Evolutionary conservation across 2,888 invertebrate genomes (phyloP), one percentile per base, ranked within the genome.

Genomic region (Watsonalla binaria): DNA sequence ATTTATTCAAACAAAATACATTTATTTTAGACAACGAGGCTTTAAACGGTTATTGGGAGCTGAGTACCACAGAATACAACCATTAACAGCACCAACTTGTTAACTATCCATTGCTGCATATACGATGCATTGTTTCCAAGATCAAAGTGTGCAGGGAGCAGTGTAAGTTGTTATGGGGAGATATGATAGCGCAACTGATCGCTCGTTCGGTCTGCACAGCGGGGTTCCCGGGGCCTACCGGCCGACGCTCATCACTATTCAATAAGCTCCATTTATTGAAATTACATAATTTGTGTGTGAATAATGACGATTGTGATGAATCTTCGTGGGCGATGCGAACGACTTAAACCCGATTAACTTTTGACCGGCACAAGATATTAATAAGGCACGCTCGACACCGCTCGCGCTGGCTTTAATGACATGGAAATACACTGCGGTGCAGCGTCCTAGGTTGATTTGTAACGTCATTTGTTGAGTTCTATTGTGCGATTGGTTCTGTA

Each of bases 241-340:
- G 87, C 88, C 83, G 84, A 84, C 89, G 85, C 86, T 90, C 90
- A 90, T 89, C 89, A 83, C 90, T 89, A 90, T 90, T 90, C 90
- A 90, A 90, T 90, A 90, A 86, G 87, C 80, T 84, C 82, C 87
- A 89, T 90, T 90, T 90, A 90, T 90, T 90, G 90, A 90, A 90
- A 90, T 90, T 90, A 90, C 86, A 89, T 90, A 90, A 90, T 90
- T 90, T 89, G 90, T 90, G 86, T 90, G 90, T 90, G 90, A 90
- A 90, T 90, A 86, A 90, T 90, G 90, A 90, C 87, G 88, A 87
- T 79, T 89, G 88, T 90, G 90, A 90, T 90, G 88, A 85, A 90
- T 90, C 89, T 86, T 89, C 88, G 88, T 90, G 88, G 90, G 90
- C 89, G 89, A 89, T 86, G 79, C 83, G 82, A 83, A 80, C 76